phyloP scores from a whole-genome alignment of 35 echinoderm and acorn worm species.

The Heliocidaris tuberculata region DNA sequence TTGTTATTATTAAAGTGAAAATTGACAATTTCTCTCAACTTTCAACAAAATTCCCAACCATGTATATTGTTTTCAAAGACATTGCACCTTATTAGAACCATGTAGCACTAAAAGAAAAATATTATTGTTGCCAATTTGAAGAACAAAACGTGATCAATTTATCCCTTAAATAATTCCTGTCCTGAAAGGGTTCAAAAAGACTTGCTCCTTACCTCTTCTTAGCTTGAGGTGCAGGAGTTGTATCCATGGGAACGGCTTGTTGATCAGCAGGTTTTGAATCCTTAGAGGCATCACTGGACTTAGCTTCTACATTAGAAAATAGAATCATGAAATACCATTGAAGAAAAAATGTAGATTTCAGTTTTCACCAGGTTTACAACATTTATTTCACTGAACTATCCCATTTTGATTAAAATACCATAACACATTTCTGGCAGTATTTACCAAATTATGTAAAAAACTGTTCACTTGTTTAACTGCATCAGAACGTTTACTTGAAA shows the following conservation, averaged over 20 bases:
- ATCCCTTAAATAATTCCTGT: no score
- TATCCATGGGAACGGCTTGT: constrained; percentile 39
- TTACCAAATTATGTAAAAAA: neutral
- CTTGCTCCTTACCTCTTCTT: neutral
- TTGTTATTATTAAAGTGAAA: no score
- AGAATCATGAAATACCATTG: neutral
- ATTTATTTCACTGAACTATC: no score
- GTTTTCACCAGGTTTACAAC: neutral
- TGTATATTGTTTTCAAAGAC: no score
- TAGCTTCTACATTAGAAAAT: neutral
- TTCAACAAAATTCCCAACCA: no score
- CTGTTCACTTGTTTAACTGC: neutral
- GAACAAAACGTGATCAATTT: no score
- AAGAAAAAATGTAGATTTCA: neutral
- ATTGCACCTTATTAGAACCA: no score
- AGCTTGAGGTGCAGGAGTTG: constrained; percentile 24
- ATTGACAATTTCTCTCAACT: no score
- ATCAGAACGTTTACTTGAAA: constrained; percentile 32
- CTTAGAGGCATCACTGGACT: constrained; percentile 31
- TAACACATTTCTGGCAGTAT: neutral
- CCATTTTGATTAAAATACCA: neutral
- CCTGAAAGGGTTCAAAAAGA: no score
- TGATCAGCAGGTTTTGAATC: neutral
- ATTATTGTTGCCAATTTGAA: no score
- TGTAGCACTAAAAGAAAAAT: no score